Evolutionary conservation across 2,888 invertebrate genomes (phyloP), one percentile per base, ranked within the genome.

Genomic region (Drosophila merina): DNA sequence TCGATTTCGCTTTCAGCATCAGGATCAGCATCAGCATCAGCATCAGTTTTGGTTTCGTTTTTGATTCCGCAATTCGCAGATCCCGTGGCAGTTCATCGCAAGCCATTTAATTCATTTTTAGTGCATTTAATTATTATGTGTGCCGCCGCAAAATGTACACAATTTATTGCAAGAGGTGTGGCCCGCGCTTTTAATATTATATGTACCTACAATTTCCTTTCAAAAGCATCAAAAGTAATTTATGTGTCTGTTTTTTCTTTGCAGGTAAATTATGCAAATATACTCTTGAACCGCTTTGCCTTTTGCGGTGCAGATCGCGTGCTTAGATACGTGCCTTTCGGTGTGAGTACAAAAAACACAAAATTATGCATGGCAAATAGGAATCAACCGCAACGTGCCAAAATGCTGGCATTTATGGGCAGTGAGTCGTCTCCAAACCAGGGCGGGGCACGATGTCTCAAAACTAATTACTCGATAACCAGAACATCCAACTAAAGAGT

Each of bases 141-240:
- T 79, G 80, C 73, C 57, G 47, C 72, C 52, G 59, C 70, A 51
- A 67, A 78, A 86, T 79, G 86, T 77, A 54, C 33, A 72, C 66
- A 62, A 73, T 86, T 86, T 82, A 87, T 78, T 79, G 88, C 77
- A 82, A 70, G 73, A 86, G 88, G 88, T 87, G 86, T 86, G 82
- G 68, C 51, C 51, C 54, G 63, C 45, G 66, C 50, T 66, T 60
- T 51, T 64, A 60, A 60, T 49, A 58, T 69, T 47, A 67, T 47
- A 67, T 64, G 55, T 68, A 38, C 45, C 68, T n/a, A 54, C 51
- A 45, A 64, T n/a, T 30, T 20, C 40, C 57, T 48, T 51, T 36
- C 52, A 26, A 40, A 52, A 28, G 67, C 66, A 62, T 55, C 56
- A 63, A 40, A 40, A 12, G 20, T 64, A 74, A 82, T 73, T 72